A percentile compares a stretch with the other conserved stretches of the same genome.
Conservation (phyloP, 1,140 invertebrate species). For the Ditylenchus dipsaci region DNA sequence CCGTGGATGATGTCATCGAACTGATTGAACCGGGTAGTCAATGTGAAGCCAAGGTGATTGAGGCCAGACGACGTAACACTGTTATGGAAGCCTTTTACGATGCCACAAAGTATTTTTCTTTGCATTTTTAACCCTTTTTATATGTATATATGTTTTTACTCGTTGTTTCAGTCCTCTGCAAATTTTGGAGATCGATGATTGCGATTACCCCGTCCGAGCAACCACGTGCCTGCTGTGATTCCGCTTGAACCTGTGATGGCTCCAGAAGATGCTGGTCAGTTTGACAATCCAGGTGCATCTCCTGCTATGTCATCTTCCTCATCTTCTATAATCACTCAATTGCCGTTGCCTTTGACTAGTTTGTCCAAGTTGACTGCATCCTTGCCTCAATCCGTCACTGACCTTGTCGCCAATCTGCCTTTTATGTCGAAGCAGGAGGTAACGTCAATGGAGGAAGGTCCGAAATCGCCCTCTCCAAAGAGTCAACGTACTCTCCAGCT, state of each 20-base stretch:
- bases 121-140: background rate
- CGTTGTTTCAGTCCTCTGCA: too few relatives aligned
- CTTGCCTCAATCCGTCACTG: background rate
- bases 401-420: background rate
- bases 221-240: background rate
- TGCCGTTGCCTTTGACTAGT: background rate
- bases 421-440: background rate
- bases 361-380: background rate
- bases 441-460: background rate
- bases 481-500: too few relatives aligned
- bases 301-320: background rate
- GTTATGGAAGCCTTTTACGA: background rate
- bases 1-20: background rate
- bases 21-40: background rate
- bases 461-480: background rate
- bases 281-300: background rate
- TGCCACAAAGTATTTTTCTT: background rate
- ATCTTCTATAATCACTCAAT: background rate
- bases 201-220: background rate
- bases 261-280: background rate
- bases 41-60: background rate
- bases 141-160: too few relatives aligned
- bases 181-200: background rate
- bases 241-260: background rate
- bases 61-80: background rate